Base-by-base conservation (phyloP, 2,888 invertebrate genomes). In the Cosmia trapezina region DNA sequence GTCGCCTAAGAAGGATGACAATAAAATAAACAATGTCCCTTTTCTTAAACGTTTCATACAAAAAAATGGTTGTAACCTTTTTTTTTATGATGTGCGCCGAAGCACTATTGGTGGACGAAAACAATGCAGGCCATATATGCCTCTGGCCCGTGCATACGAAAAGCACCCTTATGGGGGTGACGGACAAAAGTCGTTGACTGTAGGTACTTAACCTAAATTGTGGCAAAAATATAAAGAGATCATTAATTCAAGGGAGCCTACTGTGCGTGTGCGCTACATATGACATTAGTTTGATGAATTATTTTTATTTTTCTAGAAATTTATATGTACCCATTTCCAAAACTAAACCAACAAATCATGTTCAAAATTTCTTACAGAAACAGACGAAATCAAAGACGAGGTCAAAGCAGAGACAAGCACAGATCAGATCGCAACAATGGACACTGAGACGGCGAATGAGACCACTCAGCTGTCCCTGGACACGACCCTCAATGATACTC, bases 381-480 rank as follows among this genome's bases (percentile, higher is more conserved):
- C 47, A 37, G 72, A 69, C 19, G 83, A 61, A 77, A 74, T 57
- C 43, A 73, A 57, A 57, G 64, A 57, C 3, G 65, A 81, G 66
- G 62, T 69, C 33, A 62, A 74, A 60, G 59, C 71, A 80, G 76
- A 83, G n/a, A 66, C 45, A 9, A 75, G 53, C 14, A 70, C 62
- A 64, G 78, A 71, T 8, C 56, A 68, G 59, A 74, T 76, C 54
- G 65, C 67, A 28, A 71, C 56, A 53, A 65, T 65, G n/a, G 85
- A 83, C 7, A 69, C 70, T 9, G 76, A 81, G 51, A 47, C 62
- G 8, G 60, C n/a, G 6, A 65, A 75, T 19, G 79, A 79, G n/a
- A 76, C 60, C 28, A 71, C 47, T 45, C 61, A 73, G 60, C 22
- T 72, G 43, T 63, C 81, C 5, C 19, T 77, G 28, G 83, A 86